phyloP scores from a whole-genome alignment of 2,888 invertebrate species.

The Siphonodentalium dalli region DNA sequence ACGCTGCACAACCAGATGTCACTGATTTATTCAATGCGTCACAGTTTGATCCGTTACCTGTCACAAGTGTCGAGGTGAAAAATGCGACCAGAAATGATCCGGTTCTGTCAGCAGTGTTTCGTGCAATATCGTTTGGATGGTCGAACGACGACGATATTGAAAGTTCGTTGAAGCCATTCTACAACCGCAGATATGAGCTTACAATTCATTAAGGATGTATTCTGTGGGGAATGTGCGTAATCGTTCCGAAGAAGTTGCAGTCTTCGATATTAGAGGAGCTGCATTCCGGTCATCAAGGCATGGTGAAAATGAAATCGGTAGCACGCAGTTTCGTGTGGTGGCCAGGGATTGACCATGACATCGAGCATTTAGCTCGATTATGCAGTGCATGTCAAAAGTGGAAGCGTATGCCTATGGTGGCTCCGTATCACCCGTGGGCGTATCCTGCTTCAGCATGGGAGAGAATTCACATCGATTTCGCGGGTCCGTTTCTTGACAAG shows the following conservation, averaged over 20 bases:
- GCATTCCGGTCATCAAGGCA: conserved; percentile 40
- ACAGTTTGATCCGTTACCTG: neutral
- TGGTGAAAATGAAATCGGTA: conserved; percentile 37
- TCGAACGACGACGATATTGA: conserved; percentile 3
- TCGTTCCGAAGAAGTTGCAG: conserved; percentile 10
- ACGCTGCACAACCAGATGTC: too few species aligned
- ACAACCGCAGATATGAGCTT: neutral
- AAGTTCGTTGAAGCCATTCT: neutral
- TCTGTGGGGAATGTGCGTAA: conserved; percentile 2
- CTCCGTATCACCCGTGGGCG: conserved; percentile 36
- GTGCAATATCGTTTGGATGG: neutral
- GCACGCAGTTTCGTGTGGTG: conserved; percentile 42
- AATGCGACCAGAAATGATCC: conserved; percentile 4
- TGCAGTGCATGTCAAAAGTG: neutral
- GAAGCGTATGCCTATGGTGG: conserved; percentile 17
- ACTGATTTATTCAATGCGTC: neutral
- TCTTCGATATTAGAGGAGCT: conserved; percentile 26
- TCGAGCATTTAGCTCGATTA: conserved; percentile 32
- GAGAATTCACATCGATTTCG: conserved; percentile 30
- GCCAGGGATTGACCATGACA: conserved; percentile 22
- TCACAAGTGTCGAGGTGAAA: conserved; percentile 3
- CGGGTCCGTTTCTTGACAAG: conserved; percentile 35
- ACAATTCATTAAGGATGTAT: conserved; percentile 4
- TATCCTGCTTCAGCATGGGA: conserved; percentile 29
- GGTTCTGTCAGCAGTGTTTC: neutral